Evolutionary conservation across 1,140 invertebrate species (phyloP), one percentile per base, ranked within the genome.

Genomic region (Drosophila albomicans): DNA sequence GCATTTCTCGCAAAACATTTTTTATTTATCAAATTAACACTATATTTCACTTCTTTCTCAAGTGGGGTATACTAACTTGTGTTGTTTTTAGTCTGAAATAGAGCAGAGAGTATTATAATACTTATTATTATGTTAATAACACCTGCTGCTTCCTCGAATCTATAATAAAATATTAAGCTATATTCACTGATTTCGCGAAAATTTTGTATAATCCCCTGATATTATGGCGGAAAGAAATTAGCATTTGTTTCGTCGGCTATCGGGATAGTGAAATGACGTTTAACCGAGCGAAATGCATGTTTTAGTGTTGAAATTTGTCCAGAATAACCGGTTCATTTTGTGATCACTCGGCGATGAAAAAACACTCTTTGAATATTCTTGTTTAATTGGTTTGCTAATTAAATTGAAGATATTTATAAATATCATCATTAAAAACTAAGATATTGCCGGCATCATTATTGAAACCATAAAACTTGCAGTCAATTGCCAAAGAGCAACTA

Each of bases 291-390:
- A 45, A 58, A 32, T 30, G 62, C 56, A 57, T 48, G 52, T 43
- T 65, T 49, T 68, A 52, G 10, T 25, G n/a, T 43, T n/a, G 8
- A 45, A 62, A 32, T 45, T 11, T 13, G 15, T 38, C 57, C n/a
- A 46, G 49, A 49, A 48, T 51, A 81, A 84, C 81, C 77, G 65
- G 81, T 80, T 61, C n/a, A 15, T 7, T 62, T 32, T 69, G 43
- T 48, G 69, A 62, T 64, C 57, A 64, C 57, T 51, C 69, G 35
- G 10, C 10, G 35, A 71, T 77, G n/a, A 43, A 51, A 45, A 16
- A 64, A 64, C 30, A 15, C 35, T 52, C 41, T 66, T 75, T 59
- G 30, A 63, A 46, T 65, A 71, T 54, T 57, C 49, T 65, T 32
- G 73, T 79, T 82, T 82, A 61, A 78, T 65, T 67, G 52, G 49